These are phyloP conservation scores for Ips nitidus DNA, from an alignment of 1,140 invertebrate genomes.

Conservation along the genomic window DNA sequence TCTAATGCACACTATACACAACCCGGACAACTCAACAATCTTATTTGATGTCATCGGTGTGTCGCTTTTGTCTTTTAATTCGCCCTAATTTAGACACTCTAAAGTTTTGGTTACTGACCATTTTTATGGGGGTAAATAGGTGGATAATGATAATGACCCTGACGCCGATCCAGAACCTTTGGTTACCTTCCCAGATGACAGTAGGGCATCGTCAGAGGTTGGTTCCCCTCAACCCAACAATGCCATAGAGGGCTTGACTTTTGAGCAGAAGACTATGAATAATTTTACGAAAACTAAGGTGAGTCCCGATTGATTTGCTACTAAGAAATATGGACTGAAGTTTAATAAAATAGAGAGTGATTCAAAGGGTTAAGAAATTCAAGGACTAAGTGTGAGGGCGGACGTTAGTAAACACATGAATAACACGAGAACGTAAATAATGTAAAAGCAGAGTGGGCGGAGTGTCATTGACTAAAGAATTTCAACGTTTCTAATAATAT, in stretches of 20 bases:
- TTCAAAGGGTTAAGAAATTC: too few species aligned
- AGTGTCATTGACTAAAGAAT: too few species aligned
- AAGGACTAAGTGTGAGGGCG: too few species aligned
- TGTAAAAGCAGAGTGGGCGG: too few species aligned
- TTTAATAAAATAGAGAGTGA: too few species aligned
- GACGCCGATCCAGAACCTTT: slow-evolving; percentile 55
- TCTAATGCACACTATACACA: too few species aligned
- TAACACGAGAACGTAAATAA: too few species aligned
- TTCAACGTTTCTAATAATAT: too few species aligned
- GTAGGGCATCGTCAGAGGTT: slow-evolving; percentile 62
- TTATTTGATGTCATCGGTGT: slow-evolving; percentile 13
- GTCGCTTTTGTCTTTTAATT: slow-evolving; percentile 4
- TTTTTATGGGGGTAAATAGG: not conserved
- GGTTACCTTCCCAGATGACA: slow-evolving; percentile 77
- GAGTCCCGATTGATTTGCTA: slow-evolving; percentile 20
- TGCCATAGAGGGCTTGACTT: slow-evolving; percentile 68
- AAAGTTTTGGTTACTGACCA: not conserved
- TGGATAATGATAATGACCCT: slow-evolving; percentile 39
- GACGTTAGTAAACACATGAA: too few species aligned
- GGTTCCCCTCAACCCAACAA: slow-evolving; percentile 52
- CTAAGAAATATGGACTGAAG: not conserved
- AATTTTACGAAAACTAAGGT: slow-evolving; percentile 77
- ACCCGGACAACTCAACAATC: slow-evolving; percentile 6
- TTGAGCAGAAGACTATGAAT: slow-evolving; percentile 75
- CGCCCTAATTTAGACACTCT: not conserved